Base-by-base conservation (phyloP, 2,113 vertebrate genomes). In the Strix aluco region DNA sequence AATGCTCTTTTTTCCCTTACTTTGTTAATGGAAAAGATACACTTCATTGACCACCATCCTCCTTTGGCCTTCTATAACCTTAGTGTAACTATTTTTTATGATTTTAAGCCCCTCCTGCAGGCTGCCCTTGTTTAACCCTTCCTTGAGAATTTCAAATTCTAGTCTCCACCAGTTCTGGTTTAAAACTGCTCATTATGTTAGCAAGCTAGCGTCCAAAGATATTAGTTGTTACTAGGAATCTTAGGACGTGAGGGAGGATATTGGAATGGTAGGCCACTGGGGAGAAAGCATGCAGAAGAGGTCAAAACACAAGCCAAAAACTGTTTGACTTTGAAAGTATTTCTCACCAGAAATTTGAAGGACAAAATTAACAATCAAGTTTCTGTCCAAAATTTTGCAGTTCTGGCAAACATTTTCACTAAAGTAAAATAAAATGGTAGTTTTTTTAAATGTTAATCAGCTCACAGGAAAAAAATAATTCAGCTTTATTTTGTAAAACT, bases 401-500 rank as follows among this genome's bases (percentile, higher is more conserved):
- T 90, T 79, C 46, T 80, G 54, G 23, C 15, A 88, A 91, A 75
- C 3, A 1, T 72, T 16, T 58, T 71, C 22, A 40, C 14, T 74
- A 21, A 88, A 75, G 13, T 9, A 18, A 91, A 95, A 55, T 67
- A 94, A 93, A 74, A 78, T 52, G 36, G 16, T 77, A 63, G 9
- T 44, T 86, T 89, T 87, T 5, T 5, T 51, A 81, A 78, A 54
- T 69, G 13, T 55, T 84, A 52, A 12, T 71, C 18, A 78, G 15
- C 42, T 92, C 18, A 75, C 83, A 80, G 54, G 42, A n/a, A 70
- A 80, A 83, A 27, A 74, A 30, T 17, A 46, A 77, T 51, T 40
- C 27, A 65, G 36, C 42, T 90, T 97, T 95, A 82, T 94, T 97
- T 96, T 93, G 74, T n/a, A 95, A 97, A 90, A 66, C 10, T 61